Percentiles rank a stretch among this genome's conserved stretches.
These are phyloP conservation scores for Peromyscus attwateri DNA, from an alignment of 2,797 vertebrate genomes.

Conservation along the genomic window DNA sequence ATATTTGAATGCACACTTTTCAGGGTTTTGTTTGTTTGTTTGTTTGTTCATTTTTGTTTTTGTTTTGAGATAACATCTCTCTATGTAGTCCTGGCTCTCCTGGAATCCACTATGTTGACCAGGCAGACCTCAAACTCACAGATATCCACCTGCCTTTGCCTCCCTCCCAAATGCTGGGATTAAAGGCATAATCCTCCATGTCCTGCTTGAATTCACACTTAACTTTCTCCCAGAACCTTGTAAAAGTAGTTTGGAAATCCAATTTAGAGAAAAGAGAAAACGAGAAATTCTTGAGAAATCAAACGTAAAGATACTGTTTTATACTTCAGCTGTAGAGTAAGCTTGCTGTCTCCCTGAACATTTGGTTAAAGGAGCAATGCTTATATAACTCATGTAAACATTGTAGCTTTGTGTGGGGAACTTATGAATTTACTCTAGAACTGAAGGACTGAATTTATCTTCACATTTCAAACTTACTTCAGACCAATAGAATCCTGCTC, in stretches of 20 bases:
- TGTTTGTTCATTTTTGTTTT: background rate
- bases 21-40: background rate
- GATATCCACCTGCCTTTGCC: background rate
- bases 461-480: constrained; percentile 34
- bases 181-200: background rate
- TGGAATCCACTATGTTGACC: background rate
- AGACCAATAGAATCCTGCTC: constrained; percentile 47
- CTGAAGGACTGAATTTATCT: constrained; percentile 52
- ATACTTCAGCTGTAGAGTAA: background rate
- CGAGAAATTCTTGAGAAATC: constrained; percentile 45
- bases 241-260: constrained; percentile 52
- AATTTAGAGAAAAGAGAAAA: constrained; percentile 45
- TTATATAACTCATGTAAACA: background rate
- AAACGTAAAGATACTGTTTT: constrained; percentile 43
- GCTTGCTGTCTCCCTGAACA: background rate
- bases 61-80: background rate
- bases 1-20: constrained; percentile 23
- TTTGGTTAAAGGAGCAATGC: background rate
- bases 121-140: background rate
- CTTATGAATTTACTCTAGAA: background rate
- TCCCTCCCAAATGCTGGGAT: background rate
- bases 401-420: background rate
- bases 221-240: constrained; percentile 56
- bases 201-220: constrained; percentile 12
- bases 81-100: background rate